phyloP scores from a whole-genome alignment of 2,888 invertebrate genomes.

The Drosophila colorata region DNA sequence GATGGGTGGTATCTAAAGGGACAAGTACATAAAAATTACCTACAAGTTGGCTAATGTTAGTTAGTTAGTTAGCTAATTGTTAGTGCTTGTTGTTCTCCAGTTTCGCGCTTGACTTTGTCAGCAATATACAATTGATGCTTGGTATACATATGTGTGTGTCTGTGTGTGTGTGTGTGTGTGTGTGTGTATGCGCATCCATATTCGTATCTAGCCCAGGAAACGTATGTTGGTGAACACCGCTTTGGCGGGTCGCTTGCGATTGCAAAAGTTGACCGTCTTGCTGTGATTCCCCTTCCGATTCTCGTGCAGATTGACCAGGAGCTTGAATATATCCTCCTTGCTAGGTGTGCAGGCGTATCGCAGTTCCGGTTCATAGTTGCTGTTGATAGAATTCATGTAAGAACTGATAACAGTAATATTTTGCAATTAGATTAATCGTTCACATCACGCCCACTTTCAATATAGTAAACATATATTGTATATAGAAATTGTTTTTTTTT shows the following conservation, averaged over 20 bases:
- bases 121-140: slow-evolving; percentile 79
- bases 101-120: slow-evolving; percentile 68
- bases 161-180: slow-evolving; percentile 11
- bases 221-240: slow-evolving; percentile 88
- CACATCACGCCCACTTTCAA: slow-evolving; percentile 53
- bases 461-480: background rate
- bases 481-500: slow-evolving; percentile 14
- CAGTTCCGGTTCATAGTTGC: slow-evolving; percentile 87
- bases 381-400: slow-evolving; percentile 81
- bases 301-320: slow-evolving; percentile 88
- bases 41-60: slow-evolving; percentile 8
- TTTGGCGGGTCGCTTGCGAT: slow-evolving; percentile 87
- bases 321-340: slow-evolving; percentile 87
- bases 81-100: slow-evolving; percentile 76
- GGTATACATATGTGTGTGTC: slow-evolving; percentile 73
- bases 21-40: slow-evolving; percentile 4
- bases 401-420: slow-evolving; percentile 77
- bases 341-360: slow-evolving; percentile 88
- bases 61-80: slow-evolving; percentile 52
- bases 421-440: slow-evolving; percentile 67
- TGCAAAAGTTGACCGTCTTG: slow-evolving; percentile 88
- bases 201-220: slow-evolving; percentile 86
- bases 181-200: slow-evolving; percentile 5
- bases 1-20: background rate
- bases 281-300: slow-evolving; percentile 86